Percentiles rank a stretch among this genome's conserved stretches.
Evolutionary conservation across 1,140 invertebrate genomes (phyloP).

Genomic region (Zaprionus tsacasi): DNA sequence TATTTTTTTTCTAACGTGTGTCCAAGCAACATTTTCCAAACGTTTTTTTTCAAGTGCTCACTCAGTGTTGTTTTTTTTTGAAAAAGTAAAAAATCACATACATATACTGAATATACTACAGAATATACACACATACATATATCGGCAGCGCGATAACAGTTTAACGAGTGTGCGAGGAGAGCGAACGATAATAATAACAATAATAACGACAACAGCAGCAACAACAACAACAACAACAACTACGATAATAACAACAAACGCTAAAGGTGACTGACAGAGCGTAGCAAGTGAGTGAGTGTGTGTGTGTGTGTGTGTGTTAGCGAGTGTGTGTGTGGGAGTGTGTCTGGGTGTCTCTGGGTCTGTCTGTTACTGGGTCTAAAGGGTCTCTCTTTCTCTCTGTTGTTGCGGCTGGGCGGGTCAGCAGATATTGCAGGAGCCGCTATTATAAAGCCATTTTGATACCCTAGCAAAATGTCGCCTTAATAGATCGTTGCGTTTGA

Average conservation of each 20-base stretch:
- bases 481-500: too few relatives aligned
- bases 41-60: constrained; percentile 42
- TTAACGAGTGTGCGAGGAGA: constrained; percentile 17
- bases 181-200: constrained; percentile 16
- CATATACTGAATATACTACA: background rate
- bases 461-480: background rate
- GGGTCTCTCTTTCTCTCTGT: constrained; percentile 12
- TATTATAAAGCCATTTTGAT: constrained; percentile 54
- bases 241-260: constrained; percentile 16
- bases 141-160: constrained; percentile 29
- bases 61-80: constrained; percentile 17
- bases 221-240: background rate
- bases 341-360: constrained; percentile 6
- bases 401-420: constrained; percentile 10
- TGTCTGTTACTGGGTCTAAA: background rate
- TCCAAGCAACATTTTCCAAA: background rate
- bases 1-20: constrained; percentile 29
- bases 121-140: background rate
- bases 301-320: constrained; percentile 12
- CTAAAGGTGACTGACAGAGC: constrained; percentile 27
- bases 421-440: constrained; percentile 13
- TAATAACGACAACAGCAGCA: constrained; percentile 6
- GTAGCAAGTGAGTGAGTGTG: constrained; percentile 21
- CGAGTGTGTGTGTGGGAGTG: constrained; percentile 7
- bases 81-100: background rate